phyloP scores from a whole-genome alignment of 2,888 invertebrate species.

The Rugalucina vietnamica region DNA sequence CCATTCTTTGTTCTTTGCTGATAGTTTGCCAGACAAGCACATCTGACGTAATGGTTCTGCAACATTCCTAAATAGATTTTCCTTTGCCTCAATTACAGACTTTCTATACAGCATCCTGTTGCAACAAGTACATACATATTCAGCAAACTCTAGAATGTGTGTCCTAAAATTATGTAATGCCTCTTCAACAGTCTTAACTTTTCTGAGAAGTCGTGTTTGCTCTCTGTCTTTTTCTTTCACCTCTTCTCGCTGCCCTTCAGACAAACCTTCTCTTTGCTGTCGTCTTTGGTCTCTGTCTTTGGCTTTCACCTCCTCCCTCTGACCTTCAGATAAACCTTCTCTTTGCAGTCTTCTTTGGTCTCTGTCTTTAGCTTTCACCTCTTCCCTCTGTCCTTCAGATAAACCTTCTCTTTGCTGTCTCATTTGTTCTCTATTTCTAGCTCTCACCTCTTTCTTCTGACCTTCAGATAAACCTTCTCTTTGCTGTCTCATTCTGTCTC shows the following conservation, averaged over 20 bases:
- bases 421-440: background rate
- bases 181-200: background rate
- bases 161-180: background rate
- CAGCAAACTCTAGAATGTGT: background rate
- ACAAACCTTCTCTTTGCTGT: background rate
- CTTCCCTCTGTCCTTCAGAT: background rate
- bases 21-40: background rate
- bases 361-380: background rate
- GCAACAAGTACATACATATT: conserved; percentile 22
- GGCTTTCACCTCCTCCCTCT: background rate
- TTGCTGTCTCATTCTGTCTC: background rate
- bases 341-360: background rate
- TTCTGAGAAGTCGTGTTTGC: background rate
- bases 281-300: background rate
- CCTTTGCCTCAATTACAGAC: background rate
- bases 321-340: background rate
- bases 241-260: background rate
- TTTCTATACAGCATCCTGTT: conserved; percentile 8
- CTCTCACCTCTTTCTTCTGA: background rate
- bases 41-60: background rate
- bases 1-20: conserved; percentile 1
- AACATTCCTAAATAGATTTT: background rate
- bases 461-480: background rate
- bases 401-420: background rate
- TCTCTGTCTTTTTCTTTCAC: background rate